Evolutionary conservation across 53 echinoderm and acorn worm genomes (phyloP).

Genomic region (Crossaster papposus): DNA sequence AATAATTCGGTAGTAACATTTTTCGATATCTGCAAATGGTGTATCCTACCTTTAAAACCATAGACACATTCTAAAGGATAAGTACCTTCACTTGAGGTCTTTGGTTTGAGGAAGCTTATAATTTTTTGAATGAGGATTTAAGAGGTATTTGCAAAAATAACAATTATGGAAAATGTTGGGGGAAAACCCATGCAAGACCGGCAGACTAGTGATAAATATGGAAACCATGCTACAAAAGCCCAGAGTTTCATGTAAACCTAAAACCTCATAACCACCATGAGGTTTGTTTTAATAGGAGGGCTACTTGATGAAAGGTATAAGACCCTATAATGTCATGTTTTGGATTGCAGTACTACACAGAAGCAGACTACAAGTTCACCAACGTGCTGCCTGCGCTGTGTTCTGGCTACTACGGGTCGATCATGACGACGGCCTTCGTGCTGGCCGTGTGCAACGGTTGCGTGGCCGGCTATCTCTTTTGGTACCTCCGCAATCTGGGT

Average conservation of each 20-base stretch:
- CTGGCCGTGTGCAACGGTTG: constrained; percentile 59
- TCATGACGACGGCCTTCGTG: constrained; percentile 47
- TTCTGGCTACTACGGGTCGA: constrained; percentile 37
- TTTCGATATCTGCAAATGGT: too few species aligned
- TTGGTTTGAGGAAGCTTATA: background rate
- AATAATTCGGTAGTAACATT: too few species aligned
- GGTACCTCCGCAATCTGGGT: constrained; percentile 60
- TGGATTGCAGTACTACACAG: constrained; percentile 33
- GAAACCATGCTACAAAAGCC: too few species aligned
- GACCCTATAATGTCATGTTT: background rate
- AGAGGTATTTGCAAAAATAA: background rate
- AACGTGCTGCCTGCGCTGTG: constrained; percentile 48
- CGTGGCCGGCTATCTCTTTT: constrained; percentile 36
- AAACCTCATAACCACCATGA: too few species aligned
- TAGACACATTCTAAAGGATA: too few species aligned
- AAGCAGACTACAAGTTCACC: constrained; percentile 48
- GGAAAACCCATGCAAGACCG: background rate
- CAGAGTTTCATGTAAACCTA: too few species aligned
- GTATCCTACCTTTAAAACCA: too few species aligned
- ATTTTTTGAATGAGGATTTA: background rate
- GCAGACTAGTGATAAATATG: background rate
- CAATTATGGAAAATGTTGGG: background rate
- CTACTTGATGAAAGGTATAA: background rate
- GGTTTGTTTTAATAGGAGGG: too few species aligned
- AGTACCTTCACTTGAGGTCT: too few species aligned